Base-by-base conservation (phyloP, 2,888 invertebrate species). In the Syrista parreyssii region DNA sequence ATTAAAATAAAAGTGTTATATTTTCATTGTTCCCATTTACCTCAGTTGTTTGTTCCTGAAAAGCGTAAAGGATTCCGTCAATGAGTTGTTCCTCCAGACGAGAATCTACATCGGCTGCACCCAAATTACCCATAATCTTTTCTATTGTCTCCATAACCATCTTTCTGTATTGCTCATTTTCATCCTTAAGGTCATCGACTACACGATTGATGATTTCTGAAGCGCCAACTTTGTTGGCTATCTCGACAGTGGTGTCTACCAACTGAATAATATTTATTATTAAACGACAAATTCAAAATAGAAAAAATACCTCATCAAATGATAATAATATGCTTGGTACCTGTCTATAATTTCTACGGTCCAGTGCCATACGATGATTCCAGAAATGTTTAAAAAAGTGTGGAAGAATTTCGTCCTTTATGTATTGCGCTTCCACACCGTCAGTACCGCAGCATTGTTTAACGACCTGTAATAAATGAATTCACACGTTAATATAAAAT, bases 71-170 rank as follows among this genome's bases (percentile, higher is more conserved):
- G 84, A 99, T 99, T 85, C 99, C 99, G 90, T 99, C 99, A 91
- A 99, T 99, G 55, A 99, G 95, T 88, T 99, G 99, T 92, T 99
- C 99, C 91, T 99, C 99, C 4, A 99, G 93, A 72, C 99, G 94
- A 0, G 98, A 98, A 92, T 99, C 99, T 75, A 99, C 98, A 89
- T 99, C 99, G 0, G 98, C 98, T 0, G 99, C 98, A 31, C 99
- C 99, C 80, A 99, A 93, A 92, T 98, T 98, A 4, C 97, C 98
- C 95, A 99, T 97, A 79, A 99, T 98, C 92, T 99, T 99, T 91
- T 99, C 99, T 79, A 99, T 99, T 0, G 99, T 99, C 92, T 99
- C 99, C 98, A 99, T 99, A 3, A 99, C 99, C 99, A 99, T 99
- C 93, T 99, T 99, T 80, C 99, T 94, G 92, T 99, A 99, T 90